Evolutionary conservation across 2,113 vertebrate species (phyloP), one percentile per base, ranked within the genome.

Genomic region (Riparia riparia): DNA sequence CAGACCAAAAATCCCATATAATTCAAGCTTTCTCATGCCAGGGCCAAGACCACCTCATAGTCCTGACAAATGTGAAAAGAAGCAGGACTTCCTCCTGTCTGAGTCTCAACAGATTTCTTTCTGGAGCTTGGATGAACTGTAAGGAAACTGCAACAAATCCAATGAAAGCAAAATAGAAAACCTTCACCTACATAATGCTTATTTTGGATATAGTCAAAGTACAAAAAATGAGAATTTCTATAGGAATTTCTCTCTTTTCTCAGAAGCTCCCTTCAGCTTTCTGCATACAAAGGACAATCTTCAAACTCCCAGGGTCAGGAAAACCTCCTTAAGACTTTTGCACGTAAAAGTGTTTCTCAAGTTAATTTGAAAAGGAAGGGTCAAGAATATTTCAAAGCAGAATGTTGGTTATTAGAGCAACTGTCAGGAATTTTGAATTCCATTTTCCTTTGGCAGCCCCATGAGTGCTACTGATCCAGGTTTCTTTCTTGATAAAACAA

Each of bases 351-450:
- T n/a, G 14, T 71, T 68, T 92, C 61, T 85, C 28, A 56, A 88
- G 11, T 80, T 60, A 74, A 82, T 82, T 88, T 90, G 32, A 56
- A 77, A 90, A 57, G 20, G 50, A 90, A 86, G 4, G 1, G 1
- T 51, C 24, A 60, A 76, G 51, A 85, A 29, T 32, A 64, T 93
- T 85, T 71, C 39, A 92, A 88, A 92, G 53, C n/a, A 54, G 29
- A 17, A 37, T 82, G 26, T 26, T 86, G 14, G 4, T 86, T 81
- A 86, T 79, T 41, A 79, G 20, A 88, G 32, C 16, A 85, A 68
- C 18, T 47, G 58, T 37, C 58, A 61, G 50, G 4, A n/a, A n/a
- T 91, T 91, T 69, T 26, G 0, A 86, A 79, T 88, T 90, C 49
- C 14, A 60, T 76, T 72, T 82, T 51, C 10, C 4, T 80, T 68